Evolutionary conservation across 2,113 vertebrate species (phyloP).

Genomic region (Tringa solitaria): DNA sequence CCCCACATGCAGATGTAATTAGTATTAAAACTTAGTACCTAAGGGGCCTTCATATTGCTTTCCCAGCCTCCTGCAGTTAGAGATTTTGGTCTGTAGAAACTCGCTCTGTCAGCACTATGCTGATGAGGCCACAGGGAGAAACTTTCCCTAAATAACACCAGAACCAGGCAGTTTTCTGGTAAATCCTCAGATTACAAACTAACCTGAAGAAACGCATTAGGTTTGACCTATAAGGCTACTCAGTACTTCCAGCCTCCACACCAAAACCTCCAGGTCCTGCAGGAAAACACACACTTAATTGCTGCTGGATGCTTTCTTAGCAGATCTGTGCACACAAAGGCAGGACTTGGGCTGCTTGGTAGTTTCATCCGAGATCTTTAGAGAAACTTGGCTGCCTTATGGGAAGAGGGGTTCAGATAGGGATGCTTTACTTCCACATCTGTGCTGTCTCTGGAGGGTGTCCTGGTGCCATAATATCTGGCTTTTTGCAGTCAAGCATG

Average conservation of each 20-base stretch:
- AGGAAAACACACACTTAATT: not conserved
- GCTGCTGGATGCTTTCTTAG: not conserved
- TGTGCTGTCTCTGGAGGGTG: not conserved
- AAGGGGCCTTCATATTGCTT: not conserved
- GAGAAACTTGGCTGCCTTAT: not conserved
- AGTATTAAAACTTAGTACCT: not conserved
- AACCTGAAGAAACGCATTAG: rapidly evolving
- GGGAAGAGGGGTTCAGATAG: not conserved
- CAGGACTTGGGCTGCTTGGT: not conserved
- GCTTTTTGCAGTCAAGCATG: not conserved
- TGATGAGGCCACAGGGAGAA: not conserved
- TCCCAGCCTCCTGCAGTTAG: not conserved
- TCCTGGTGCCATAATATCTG: not conserved
- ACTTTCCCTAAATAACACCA: not conserved
- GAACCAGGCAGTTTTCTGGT: not conserved
- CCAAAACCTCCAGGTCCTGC: not conserved
- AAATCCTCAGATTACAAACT: not conserved
- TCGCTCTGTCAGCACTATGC: not conserved
- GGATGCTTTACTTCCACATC: not conserved
- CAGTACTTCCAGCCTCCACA: not conserved
- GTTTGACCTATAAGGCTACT: not conserved
- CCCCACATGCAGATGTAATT: not conserved
- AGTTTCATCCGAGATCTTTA: not conserved
- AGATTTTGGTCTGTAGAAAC: not conserved
- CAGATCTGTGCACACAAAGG: not conserved